Evolutionary conservation across 2,797 vertebrate species (phyloP).

Genomic region (Pangasius sanitwongsei): DNA sequence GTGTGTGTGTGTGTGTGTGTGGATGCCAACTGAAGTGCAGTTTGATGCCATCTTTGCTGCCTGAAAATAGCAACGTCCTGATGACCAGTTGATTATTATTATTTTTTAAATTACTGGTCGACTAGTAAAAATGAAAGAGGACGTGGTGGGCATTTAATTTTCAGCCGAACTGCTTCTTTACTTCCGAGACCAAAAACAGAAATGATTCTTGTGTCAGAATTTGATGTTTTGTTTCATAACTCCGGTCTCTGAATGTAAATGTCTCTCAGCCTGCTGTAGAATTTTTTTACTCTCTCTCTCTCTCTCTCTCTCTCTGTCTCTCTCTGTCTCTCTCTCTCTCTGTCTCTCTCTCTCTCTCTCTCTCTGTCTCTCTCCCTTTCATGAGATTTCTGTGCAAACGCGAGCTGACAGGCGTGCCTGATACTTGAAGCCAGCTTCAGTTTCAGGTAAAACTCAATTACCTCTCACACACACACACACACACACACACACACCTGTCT

Average conservation of each 20-base stretch:
- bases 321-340: not conserved
- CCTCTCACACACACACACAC: conserved; percentile 12
- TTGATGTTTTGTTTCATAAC: not conserved
- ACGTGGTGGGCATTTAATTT: not conserved
- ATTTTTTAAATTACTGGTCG: no score
- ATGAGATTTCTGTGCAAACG: conserved; percentile 4
- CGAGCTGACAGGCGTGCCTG: conserved; percentile 38
- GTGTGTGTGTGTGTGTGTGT: not conserved
- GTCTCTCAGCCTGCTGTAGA: not conserved
- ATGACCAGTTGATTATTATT: not conserved
- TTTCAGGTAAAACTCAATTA: conserved; percentile 48
- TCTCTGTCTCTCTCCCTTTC: not conserved
- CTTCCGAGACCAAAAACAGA: not conserved
- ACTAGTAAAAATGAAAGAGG: no score
- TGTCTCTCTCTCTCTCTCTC: not conserved
- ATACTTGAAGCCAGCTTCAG: conserved; percentile 39
- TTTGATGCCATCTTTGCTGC: no score
- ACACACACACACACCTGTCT: conserved; percentile 17
- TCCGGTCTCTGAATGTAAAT: not conserved
- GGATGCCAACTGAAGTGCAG: not conserved
- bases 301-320: not conserved
- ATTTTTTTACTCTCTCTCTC: not conserved
- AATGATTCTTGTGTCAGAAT: not conserved
- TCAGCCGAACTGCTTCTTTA: not conserved
- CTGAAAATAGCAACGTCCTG: not conserved